These are phyloP conservation scores for Poecilia wingei DNA, from an alignment of 2,797 vertebrate genomes.

Conservation along the genomic window DNA sequence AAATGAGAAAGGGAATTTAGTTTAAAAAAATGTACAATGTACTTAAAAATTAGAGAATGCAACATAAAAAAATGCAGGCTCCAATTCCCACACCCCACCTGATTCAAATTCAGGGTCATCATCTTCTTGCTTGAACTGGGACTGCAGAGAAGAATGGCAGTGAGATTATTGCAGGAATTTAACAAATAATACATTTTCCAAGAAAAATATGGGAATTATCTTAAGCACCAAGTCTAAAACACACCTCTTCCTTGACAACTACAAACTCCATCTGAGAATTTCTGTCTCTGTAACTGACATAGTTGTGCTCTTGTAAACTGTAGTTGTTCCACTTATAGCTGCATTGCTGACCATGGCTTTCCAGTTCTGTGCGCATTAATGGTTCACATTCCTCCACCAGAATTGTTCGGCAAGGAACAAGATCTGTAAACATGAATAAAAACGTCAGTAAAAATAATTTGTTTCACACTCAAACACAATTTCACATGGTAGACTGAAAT, in stretches of 20 bases:
- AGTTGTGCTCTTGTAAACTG: conserved; percentile 50
- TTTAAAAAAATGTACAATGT: not conserved
- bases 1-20: not conserved
- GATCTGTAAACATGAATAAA: conserved; percentile 46
- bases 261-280: conserved; percentile 50
- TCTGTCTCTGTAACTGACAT: conserved; percentile 29
- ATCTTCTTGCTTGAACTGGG: conserved; percentile 63
- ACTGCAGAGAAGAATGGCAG: conserved; percentile 38
- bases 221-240: conserved; percentile 2
- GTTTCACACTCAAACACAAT: not conserved
- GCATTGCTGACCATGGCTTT: conserved; percentile 31
- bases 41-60: not conserved
- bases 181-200: not conserved
- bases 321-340: conserved; percentile 14
- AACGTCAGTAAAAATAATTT: not conserved
- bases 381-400: conserved; percentile 44
- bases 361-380: conserved; percentile 1
- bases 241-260: conserved; percentile 69
- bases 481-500: not conserved
- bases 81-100: not conserved
- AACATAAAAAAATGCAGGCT: not conserved
- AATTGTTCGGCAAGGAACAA: conserved; percentile 32
- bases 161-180: conserved; percentile 19
- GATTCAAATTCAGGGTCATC: conserved; percentile 23
- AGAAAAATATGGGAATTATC: not conserved